These are phyloP conservation scores for Aromia moschata DNA, from an alignment of 2,888 invertebrate species.

Conservation along the genomic window DNA sequence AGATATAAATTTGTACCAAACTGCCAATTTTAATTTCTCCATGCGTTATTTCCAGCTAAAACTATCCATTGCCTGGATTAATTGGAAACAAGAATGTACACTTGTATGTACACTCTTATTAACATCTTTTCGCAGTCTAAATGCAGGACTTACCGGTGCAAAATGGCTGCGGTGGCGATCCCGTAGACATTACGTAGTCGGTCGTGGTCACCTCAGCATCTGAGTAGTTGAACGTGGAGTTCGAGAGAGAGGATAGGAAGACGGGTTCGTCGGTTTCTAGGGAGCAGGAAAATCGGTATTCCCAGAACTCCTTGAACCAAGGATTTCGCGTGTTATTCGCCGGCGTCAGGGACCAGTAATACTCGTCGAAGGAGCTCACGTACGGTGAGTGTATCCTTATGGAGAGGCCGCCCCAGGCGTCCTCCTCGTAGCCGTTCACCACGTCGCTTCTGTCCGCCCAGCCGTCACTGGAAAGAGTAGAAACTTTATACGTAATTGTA, in stretches of 20 bases:
- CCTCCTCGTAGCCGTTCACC: slow-evolving; percentile 71
- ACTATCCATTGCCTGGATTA: not conserved
- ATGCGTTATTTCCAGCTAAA: no score
- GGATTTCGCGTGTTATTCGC: slow-evolving; percentile 74
- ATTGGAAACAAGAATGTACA: not conserved
- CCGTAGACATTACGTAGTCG: not conserved
- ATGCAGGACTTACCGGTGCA: slow-evolving; percentile 21
- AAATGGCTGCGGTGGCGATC: not conserved
- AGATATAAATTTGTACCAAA: no score
- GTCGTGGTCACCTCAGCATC: not conserved
- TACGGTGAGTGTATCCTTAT: slow-evolving; percentile 80
- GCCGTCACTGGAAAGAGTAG: slow-evolving; percentile 69
- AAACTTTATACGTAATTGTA: no score
- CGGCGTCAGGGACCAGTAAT: slow-evolving; percentile 74
- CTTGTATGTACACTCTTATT: no score
- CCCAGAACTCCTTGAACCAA: slow-evolving; percentile 83
- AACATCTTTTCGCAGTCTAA: no score
- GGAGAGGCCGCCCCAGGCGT: slow-evolving; percentile 77
- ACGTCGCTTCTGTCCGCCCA: slow-evolving; percentile 82
- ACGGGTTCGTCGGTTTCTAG: slow-evolving; percentile 37
- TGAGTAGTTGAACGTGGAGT: slow-evolving; percentile 1
- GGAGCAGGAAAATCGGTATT: slow-evolving; percentile 73
- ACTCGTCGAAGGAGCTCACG: slow-evolving; percentile 70
- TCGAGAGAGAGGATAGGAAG: not conserved
- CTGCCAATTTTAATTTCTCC: no score